Conservation (phyloP, 2,113 vertebrate species). For the Gorsachius goisagi region DNA sequence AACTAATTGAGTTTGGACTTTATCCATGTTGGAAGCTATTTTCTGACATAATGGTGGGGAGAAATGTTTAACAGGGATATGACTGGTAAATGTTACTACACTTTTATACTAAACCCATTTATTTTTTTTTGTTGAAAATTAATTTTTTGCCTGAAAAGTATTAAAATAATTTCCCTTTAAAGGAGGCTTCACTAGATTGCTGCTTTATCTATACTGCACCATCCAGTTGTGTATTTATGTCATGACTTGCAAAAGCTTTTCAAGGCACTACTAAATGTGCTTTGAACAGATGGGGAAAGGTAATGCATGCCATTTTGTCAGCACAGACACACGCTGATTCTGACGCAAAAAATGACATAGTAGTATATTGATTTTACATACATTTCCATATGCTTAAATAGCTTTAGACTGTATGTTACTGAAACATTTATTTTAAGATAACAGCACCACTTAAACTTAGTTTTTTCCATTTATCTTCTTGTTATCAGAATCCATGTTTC, state of each 20-base stretch:
- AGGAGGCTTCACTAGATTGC: constrained; percentile 50
- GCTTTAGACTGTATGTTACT: not conserved
- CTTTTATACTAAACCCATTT: not conserved
- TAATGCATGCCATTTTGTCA: constrained; percentile 65
- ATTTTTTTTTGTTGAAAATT: constrained; percentile 49
- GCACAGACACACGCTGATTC: constrained; percentile 45
- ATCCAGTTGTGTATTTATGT: constrained; percentile 46
- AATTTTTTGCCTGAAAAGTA: constrained; percentile 71
- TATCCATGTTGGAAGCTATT: constrained; percentile 62
- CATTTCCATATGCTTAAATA: constrained; percentile 60
- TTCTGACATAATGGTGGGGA: constrained; percentile 32
- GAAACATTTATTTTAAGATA: constrained; percentile 33
- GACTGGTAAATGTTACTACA: constrained; percentile 58
- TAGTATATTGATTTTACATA: constrained; percentile 54
- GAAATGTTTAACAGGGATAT: constrained; percentile 59
- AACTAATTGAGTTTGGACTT: constrained; percentile 74
- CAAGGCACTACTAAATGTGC: constrained; percentile 33
- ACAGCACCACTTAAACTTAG: not conserved
- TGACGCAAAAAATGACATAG: constrained; percentile 61
- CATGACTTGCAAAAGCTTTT: constrained; percentile 56
- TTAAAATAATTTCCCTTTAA: constrained; percentile 70
- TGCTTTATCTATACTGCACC: constrained; percentile 24
- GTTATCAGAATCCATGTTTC: not conserved
- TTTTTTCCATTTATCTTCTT: not conserved
- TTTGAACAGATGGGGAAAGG: constrained; percentile 68